Evolutionary conservation across 2,797 vertebrate genomes (phyloP), one percentile per base, ranked within the genome.

Genomic region (Phaenicophaeus curvirostris): DNA sequence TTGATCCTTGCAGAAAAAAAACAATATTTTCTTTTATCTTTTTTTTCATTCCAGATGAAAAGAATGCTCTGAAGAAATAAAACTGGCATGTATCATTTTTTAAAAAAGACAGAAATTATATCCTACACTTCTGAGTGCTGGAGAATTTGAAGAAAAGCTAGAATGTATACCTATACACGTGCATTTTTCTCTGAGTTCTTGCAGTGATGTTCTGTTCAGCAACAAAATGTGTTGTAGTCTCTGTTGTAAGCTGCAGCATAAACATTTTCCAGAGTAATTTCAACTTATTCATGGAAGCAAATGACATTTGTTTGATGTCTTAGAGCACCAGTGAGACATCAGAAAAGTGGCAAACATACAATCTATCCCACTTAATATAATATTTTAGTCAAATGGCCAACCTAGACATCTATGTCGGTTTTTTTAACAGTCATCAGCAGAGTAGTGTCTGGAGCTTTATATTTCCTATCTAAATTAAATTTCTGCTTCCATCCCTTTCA

Each of bases 261-360:
- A 95, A 89, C 11, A 51, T 31, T 91, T 94, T 68, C n/a, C 24
- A 69, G 33, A 54, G n/a, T 55, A 82, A 67, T 86, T 90, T 76
- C 30, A 44, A 75, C 61, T 75, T 76, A 72, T 55, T 75, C 71
- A 62, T 62, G 39, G 76, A 91, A 73, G 35, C 39, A 74, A 63
- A 55, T 58, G 55, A 87, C 27, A 54, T 85, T 81, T 87, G 2
- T 73, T 91, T 75, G 21, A 58, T 83, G 48, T 73, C 71, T 88
- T 78, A 62, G 19, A 87, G 50, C 25, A 90, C 25, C 74, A 72
- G 31, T 87, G 62, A 90, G 31, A 78, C 33, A 75, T 6, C 5
- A 68, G 41, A 87, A 81, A 31, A 72, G 20, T 58, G 37, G 61
- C 17, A 92, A 86, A 72, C 58, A 57, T 89, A 85, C 65, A 46